Evolutionary conservation across 2,888 invertebrate genomes (phyloP).

Genomic region (Branchipolynoe longqiensis): DNA sequence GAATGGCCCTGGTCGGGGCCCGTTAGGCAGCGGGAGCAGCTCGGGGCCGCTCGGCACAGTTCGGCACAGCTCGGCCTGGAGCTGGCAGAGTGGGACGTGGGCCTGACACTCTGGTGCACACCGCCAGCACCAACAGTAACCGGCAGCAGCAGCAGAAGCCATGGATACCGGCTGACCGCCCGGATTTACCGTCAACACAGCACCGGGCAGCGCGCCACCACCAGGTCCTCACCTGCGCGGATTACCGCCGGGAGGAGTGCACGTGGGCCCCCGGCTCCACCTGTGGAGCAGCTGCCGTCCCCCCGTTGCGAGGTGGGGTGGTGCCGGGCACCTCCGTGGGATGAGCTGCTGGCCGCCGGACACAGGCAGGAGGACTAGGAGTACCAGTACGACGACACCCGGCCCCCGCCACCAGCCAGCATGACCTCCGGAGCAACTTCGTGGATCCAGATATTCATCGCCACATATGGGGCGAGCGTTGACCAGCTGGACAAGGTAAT

Average conservation of each 20-base stretch:
- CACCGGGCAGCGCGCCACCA: neutral
- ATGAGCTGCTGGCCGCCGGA: constrained; percentile 5
- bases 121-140: neutral
- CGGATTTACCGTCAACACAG: neutral
- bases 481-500: constrained; percentile 56
- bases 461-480: constrained; percentile 43
- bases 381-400: neutral
- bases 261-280: neutral
- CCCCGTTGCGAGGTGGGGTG: constrained; percentile 18
- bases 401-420: constrained; percentile 5
- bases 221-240: neutral
- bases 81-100: constrained; percentile 37
- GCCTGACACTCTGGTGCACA: neutral
- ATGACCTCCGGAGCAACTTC: constrained; percentile 33
- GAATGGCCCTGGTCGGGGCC: constrained; percentile 13
- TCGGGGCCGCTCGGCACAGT: constrained; percentile 5
- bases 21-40: neutral
- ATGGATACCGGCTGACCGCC: constrained; percentile 36
- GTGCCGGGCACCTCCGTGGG: constrained; percentile 2
- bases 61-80: constrained; percentile 31
- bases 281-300: neutral
- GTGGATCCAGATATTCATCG: constrained; percentile 52
- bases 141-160: neutral
- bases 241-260: neutral
- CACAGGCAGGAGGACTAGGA: neutral